Evolutionary conservation across 92 coral and sea anemone species (phyloP).

Genomic region (Porites rus): DNA sequence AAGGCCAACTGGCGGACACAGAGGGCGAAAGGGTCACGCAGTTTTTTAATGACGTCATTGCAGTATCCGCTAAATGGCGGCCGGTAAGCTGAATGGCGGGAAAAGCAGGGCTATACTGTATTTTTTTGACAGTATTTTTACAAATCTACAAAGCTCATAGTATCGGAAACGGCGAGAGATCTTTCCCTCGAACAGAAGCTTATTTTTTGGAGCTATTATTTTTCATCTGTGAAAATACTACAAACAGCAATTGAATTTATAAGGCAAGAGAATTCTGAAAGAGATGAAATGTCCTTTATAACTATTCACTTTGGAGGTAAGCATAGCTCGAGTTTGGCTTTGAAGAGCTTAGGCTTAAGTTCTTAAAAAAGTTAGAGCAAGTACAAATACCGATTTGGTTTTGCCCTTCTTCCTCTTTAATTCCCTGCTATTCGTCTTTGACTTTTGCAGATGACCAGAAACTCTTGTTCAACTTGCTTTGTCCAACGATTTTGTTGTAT

Average conservation of each 20-base stretch:
- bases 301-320: conserved; percentile 86
- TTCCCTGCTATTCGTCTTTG: not conserved
- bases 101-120: not conserved
- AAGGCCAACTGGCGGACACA: no score
- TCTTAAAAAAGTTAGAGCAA: not conserved
- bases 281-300: conserved; percentile 58
- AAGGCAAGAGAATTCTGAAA: not conserved
- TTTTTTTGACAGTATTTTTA: not conserved
- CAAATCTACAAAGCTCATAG: not conserved
- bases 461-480: conserved; percentile 72
- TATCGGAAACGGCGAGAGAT: no score
- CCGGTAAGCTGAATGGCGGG: conserved; percentile 15
- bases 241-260: not conserved
- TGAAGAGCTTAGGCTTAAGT: not conserved
- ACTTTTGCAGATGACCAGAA: conserved; percentile 72
- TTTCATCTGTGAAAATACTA: not conserved
- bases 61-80: conserved; percentile 23
- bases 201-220: not conserved
- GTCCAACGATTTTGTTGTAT: conserved; percentile 75
- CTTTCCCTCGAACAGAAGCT: no score
- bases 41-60: conserved; percentile 17
- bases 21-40: no score
- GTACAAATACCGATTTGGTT: not conserved
- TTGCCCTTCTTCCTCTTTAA: no score
- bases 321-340: not conserved